Conservation (phyloP, 2,113 vertebrate species). For the Onychostoma macrolepis region DNA sequence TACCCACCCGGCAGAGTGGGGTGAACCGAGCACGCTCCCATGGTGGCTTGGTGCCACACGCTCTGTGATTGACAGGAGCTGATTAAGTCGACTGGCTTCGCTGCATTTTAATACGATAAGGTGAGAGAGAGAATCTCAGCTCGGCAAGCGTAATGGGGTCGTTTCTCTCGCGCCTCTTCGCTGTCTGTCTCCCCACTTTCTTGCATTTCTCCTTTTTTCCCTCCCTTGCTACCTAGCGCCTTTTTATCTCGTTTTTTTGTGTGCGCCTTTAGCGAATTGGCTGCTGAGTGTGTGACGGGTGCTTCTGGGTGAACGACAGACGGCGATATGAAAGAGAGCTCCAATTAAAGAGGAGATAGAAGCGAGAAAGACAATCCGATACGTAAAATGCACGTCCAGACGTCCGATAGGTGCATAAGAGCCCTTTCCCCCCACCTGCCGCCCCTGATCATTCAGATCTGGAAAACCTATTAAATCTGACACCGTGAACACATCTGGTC, state of each 20-base stretch:
- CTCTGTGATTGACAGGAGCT: slow-evolving; percentile 48
- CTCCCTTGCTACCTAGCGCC: slow-evolving; percentile 1
- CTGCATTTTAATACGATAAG: slow-evolving; percentile 53
- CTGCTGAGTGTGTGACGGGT: background rate
- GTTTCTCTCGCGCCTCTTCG: background rate
- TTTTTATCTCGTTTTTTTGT: slow-evolving; percentile 1
- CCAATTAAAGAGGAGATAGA: slow-evolving; percentile 1
- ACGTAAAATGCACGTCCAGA: background rate
- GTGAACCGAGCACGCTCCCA: slow-evolving; percentile 25
- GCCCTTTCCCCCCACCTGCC: background rate
- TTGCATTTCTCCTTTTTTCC: background rate
- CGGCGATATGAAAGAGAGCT: slow-evolving; percentile 33
- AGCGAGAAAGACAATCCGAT: slow-evolving; percentile 8
- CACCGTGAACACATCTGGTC: slow-evolving; percentile 43
- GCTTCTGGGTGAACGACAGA: slow-evolving; percentile 6
- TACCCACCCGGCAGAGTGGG: background rate
- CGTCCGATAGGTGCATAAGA: background rate
- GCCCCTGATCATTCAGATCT: slow-evolving; percentile 17
- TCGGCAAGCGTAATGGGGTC: slow-evolving; percentile 31
- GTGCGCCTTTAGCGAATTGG: background rate
- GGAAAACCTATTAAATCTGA: slow-evolving; percentile 14
- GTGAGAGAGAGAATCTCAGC: slow-evolving; percentile 37
- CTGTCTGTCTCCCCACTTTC: slow-evolving; percentile 18
- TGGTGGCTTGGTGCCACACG: slow-evolving; percentile 36
- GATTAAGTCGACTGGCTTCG: slow-evolving; percentile 52